Evolutionary conservation across 2,113 vertebrate species (phyloP).

Genomic region (Istiophorus platypterus): DNA sequence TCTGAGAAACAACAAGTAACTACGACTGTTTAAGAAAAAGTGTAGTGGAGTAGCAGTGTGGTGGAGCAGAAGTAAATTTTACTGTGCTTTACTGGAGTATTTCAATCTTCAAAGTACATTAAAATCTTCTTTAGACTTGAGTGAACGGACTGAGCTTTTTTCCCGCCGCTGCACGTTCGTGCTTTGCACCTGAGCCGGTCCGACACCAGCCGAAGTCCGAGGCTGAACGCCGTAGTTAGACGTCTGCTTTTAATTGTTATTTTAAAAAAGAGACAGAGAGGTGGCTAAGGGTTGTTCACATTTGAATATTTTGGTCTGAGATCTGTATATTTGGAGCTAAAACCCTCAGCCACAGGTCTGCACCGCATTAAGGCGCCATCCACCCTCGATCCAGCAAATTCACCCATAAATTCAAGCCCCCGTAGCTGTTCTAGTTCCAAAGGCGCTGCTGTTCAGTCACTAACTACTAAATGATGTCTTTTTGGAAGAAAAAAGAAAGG

Average conservation of each 20-base stretch:
- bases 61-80: too few species aligned
- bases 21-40: too few species aligned
- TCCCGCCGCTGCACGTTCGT: neutral
- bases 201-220: slow-evolving; percentile 33
- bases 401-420: neutral
- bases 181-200: slow-evolving; percentile 32
- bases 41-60: too few species aligned
- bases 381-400: too few species aligned
- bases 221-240: neutral
- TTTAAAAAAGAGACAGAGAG: neutral
- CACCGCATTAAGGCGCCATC: too few species aligned
- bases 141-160: too few species aligned
- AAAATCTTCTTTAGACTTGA: too few species aligned
- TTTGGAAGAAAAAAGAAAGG: slow-evolving; percentile 64
- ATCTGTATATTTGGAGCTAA: slow-evolving; percentile 81
- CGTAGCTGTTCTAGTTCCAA: slow-evolving; percentile 30
- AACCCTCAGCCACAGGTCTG: slow-evolving; percentile 54
- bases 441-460: slow-evolving; percentile 3
- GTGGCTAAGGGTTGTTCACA: slow-evolving; percentile 64
- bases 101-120: too few species aligned
- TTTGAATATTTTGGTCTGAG: slow-evolving; percentile 82
- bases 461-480: slow-evolving; percentile 19
- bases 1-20: too few species aligned
- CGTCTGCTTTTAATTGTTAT: slow-evolving; percentile 13
- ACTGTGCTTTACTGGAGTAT: too few species aligned